Conservation (phyloP, 2,797 vertebrate genomes). For the Syngnathus rostellatus region DNA sequence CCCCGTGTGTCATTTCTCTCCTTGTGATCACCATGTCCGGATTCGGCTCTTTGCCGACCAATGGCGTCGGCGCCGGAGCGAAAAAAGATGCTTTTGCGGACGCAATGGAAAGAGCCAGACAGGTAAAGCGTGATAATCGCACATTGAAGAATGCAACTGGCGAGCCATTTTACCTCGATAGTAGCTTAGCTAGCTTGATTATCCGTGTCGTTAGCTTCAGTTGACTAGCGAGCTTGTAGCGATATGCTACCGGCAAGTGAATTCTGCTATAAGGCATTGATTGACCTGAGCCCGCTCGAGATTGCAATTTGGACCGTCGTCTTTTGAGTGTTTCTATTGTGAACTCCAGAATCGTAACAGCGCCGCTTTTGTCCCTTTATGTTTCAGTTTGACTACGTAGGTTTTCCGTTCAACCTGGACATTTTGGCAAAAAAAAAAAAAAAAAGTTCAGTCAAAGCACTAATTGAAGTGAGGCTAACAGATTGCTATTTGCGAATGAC, state of each 20-base stretch:
- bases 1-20: slow-evolving; percentile 22
- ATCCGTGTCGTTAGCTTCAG: slow-evolving; percentile 32
- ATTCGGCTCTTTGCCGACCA: slow-evolving; percentile 76
- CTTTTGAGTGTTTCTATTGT: background rate
- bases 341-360: background rate
- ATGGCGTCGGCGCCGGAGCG: slow-evolving; percentile 75
- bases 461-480: background rate
- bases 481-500: background rate
- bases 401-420: background rate
- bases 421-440: background rate
- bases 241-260: slow-evolving; percentile 8
- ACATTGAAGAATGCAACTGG: background rate
- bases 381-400: background rate
- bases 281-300: background rate
- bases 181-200: slow-evolving; percentile 30
- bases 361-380: background rate
- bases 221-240: slow-evolving; percentile 21
- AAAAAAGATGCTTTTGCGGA: slow-evolving; percentile 93
- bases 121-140: slow-evolving; percentile 62
- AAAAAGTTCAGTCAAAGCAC: background rate
- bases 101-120: slow-evolving; percentile 86
- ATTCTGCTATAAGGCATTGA: background rate
- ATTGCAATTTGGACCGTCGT: background rate
- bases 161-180: slow-evolving; percentile 29
- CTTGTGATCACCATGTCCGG: slow-evolving; percentile 73